phyloP scores from a whole-genome alignment of 1,140 invertebrate species.

The Tetramorium alpestre region DNA sequence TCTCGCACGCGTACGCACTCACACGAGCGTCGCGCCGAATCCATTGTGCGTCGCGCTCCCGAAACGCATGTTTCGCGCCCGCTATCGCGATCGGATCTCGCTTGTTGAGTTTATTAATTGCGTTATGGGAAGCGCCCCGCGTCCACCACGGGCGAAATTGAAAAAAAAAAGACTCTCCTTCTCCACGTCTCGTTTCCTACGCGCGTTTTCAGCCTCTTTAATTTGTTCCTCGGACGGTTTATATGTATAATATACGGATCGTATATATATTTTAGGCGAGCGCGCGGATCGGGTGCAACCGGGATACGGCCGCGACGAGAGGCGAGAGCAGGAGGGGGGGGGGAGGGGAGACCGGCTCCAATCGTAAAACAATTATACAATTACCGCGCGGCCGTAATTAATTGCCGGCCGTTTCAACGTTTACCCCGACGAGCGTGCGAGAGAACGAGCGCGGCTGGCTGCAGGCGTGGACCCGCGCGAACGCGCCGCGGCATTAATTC shows the following conservation, averaged over 20 bases:
- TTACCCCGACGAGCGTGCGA: constrained; percentile 68
- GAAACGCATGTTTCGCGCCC: constrained; percentile 69
- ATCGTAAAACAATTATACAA: constrained; percentile 83
- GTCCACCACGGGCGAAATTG: constrained; percentile 70
- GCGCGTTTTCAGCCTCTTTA: background rate
- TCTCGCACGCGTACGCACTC: constrained; percentile 20
- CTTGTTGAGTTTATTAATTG: constrained; percentile 83
- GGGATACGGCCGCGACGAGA: background rate
- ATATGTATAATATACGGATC: background rate
- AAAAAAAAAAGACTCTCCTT: constrained; percentile 73
- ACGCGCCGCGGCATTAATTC: constrained; percentile 77
- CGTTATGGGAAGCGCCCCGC: constrained; percentile 77
- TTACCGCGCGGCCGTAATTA: constrained; percentile 79
- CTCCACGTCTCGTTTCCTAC: background rate
- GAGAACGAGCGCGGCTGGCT: constrained; percentile 47
- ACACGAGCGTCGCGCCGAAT: constrained; percentile 65
- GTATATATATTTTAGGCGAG: constrained; percentile 19
- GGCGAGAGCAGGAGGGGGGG: background rate
- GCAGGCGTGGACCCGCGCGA: constrained; percentile 50
- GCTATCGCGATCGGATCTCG: constrained; percentile 81
- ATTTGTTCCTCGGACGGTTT: background rate
- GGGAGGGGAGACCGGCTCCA: constrained; percentile 38
- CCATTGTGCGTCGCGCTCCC: constrained; percentile 69
- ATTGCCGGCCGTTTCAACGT: constrained; percentile 77
- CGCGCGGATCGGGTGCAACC: background rate